phyloP scores from a whole-genome alignment of 2,113 vertebrate genomes.

The Hymenochirus boettgeri region DNA sequence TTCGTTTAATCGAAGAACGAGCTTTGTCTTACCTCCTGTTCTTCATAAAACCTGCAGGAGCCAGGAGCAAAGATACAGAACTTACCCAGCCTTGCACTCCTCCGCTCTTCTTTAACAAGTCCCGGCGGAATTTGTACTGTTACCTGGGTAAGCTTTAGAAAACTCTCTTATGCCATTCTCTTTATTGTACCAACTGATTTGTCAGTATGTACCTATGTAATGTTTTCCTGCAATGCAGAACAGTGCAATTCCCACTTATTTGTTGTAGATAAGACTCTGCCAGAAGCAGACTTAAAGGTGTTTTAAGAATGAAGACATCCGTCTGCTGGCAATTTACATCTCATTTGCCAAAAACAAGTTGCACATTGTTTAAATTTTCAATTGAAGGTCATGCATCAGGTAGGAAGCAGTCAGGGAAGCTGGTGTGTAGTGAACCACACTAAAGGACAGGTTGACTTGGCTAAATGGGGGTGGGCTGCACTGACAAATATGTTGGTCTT shows the following conservation, averaged over 20 bases:
- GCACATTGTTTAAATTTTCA: constrained; percentile 61
- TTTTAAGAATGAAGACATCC: constrained; percentile 75
- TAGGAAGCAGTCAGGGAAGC: constrained; percentile 61
- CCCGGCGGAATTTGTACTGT: too few species aligned
- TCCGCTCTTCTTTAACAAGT: too few species aligned
- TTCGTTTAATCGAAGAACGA: too few species aligned
- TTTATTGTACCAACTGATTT: too few species aligned
- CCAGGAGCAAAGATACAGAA: too few species aligned
- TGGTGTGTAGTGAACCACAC: constrained; percentile 46
- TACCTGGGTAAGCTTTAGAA: too few species aligned
- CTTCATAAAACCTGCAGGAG: too few species aligned
- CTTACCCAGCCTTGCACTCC: too few species aligned
- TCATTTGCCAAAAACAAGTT: constrained; percentile 70
- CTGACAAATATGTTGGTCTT: constrained; percentile 46
- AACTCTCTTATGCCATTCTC: too few species aligned
- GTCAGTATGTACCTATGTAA: too few species aligned
- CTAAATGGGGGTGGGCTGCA: constrained; percentile 48
- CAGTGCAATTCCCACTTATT: constrained; percentile 61
- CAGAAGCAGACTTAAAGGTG: constrained; percentile 72
- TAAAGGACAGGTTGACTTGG: constrained; percentile 45
- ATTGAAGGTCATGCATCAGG: constrained; percentile 65
- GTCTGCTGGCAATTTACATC: constrained; percentile 70
- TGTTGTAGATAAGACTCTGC: constrained; percentile 67
- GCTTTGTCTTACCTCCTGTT: too few species aligned
- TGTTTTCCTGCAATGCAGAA: constrained; percentile 56